Conservation (phyloP, 1,140 invertebrate species). For the Calliopsis andreniformis region DNA sequence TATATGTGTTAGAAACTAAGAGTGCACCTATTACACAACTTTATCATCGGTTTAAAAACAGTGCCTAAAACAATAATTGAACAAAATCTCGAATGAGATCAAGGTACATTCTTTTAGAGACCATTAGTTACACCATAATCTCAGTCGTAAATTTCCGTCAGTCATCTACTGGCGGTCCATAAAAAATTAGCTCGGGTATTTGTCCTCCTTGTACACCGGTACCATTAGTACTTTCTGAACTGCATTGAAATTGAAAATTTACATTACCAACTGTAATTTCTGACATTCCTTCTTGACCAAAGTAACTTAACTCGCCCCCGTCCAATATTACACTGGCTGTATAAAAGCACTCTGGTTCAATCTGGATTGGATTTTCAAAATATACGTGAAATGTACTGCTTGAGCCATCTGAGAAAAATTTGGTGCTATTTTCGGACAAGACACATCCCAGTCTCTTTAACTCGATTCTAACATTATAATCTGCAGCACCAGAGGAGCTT, state of each 20-base stretch:
- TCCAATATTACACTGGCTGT: slow-evolving; percentile 94
- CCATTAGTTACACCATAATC: slow-evolving; percentile 44
- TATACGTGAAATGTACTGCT: slow-evolving; percentile 97
- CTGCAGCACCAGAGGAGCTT: slow-evolving; percentile 94
- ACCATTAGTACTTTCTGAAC: slow-evolving; percentile 96
- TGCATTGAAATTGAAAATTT: slow-evolving; percentile 97
- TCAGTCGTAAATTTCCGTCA: slow-evolving; percentile 67
- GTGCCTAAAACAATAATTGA: slow-evolving; percentile 1
- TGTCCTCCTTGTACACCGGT: slow-evolving; percentile 97
- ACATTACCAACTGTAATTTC: slow-evolving; percentile 94
- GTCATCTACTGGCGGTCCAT: slow-evolving; percentile 87
- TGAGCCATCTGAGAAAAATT: slow-evolving; percentile 96
- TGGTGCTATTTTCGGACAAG: slow-evolving; percentile 93
- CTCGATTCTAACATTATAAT: slow-evolving; percentile 95
- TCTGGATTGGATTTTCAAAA: slow-evolving; percentile 95
- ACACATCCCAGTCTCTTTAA: slow-evolving; percentile 92
- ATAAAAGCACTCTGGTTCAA: slow-evolving; percentile 95
- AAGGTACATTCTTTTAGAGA: slow-evolving; percentile 31
- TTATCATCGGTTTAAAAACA: slow-evolving; percentile 21
- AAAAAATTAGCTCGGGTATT: slow-evolving; percentile 96
- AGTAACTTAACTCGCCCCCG: slow-evolving; percentile 95
- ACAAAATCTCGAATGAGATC: slow-evolving; percentile 26
- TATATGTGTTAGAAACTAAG: slow-evolving; percentile 8
- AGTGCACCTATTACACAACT: slow-evolving; percentile 28
- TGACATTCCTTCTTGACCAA: slow-evolving; percentile 96